Evolutionary conservation across 2,113 vertebrate genomes (phyloP), one percentile per base, ranked within the genome.

Genomic region (Taxidea taxus): DNA sequence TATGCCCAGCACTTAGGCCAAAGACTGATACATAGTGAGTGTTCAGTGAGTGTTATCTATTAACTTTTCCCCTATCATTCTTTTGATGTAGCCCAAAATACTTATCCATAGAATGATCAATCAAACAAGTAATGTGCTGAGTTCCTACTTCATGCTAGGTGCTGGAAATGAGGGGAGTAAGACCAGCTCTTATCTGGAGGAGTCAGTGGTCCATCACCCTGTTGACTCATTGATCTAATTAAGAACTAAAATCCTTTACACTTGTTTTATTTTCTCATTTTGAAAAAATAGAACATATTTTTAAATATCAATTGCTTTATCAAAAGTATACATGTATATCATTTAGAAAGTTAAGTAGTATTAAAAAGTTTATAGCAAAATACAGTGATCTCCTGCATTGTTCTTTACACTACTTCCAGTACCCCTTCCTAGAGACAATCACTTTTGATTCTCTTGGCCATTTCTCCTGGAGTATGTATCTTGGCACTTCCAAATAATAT

Each of bases 271-370:
- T 77, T 90, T 86, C 87, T 51, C 20, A 74, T 87, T 96, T 89
- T 95, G 87, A 62, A 80, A 97, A 96, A 82, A 13, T 21, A 15
- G 49, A 66, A 42, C 10, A 16, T 37, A 68, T 20, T 68, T 68
- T 68, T 37, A 51, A 31, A 84, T 39, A n/a, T 85, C 31, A 80
- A 42, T 51, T 91, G 29, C 93, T 84, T 13, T 70, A 85, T 72
- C 49, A 90, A 92, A 94, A 42, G 39, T 64, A n/a, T 51, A 29
- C 1, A 21, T 85, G 18, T 8, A 56, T 6, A 72, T 92, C 34
- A 58, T 94, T 94, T 87, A 92, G 86, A 91, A 95, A 75, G 18
- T 89, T 77, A 77, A 91, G 74, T 70, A 70, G 16, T 84, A 88
- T 64, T 92, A 14, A 82, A 70, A 62, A 11, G 20, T 62, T 87